These are phyloP conservation scores for Panthera tigris DNA, from an alignment of 2,113 vertebrate genomes.

Conservation along the genomic window DNA sequence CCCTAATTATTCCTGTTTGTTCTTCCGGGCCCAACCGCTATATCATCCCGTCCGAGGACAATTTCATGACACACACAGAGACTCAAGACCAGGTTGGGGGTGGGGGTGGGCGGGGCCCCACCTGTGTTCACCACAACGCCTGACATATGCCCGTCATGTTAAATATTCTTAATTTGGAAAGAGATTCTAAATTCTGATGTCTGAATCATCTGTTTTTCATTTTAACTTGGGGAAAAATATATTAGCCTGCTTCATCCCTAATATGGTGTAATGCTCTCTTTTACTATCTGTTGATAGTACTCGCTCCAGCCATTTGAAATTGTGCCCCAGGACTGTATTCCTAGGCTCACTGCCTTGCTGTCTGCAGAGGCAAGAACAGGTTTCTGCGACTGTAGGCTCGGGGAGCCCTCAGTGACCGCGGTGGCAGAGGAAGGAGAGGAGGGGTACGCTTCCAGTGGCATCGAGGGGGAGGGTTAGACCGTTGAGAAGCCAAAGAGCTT, in stretches of 20 bases:
- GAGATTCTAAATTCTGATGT: not conserved
- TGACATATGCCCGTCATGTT: accelerated
- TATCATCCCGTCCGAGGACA: not conserved
- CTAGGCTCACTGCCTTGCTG: not conserved
- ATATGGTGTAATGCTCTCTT: not conserved
- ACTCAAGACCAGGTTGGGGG: not conserved
- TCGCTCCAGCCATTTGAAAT: not conserved
- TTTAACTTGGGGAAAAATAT: not conserved
- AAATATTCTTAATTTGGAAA: not conserved
- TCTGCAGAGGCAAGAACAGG: not conserved
- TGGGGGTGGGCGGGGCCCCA: too few relatives aligned
- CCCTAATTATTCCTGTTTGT: not conserved
- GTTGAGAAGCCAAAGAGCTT: not conserved
- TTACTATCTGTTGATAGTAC: not conserved
- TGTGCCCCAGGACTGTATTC: not conserved
- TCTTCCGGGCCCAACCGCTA: not conserved
- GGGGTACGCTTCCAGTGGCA: accelerated
- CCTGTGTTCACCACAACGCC: too few relatives aligned
- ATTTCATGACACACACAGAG: not conserved
- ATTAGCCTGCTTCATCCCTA: not conserved
- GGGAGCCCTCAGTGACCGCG: not conserved
- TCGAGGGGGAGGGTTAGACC: not conserved
- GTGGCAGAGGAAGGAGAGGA: not conserved
- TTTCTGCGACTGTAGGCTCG: not conserved
- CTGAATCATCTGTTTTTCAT: not conserved